A percentile compares a stretch with the other conserved stretches of the same genome.
Evolutionary conservation across 2,113 vertebrate species (phyloP).

Genomic region (Galbula dea): DNA sequence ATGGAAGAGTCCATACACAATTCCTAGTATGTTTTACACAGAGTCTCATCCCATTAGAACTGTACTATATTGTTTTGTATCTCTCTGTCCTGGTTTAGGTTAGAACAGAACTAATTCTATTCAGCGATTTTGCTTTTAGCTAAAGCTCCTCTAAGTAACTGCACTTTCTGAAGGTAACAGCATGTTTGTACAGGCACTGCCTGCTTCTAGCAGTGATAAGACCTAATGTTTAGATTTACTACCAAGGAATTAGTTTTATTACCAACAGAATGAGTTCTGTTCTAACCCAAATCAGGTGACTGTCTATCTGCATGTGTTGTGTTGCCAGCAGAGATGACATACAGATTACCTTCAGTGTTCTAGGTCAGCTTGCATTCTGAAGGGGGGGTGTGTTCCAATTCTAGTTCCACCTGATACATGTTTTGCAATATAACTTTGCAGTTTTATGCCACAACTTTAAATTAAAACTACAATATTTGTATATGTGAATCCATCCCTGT

Average conservation of each 20-base stretch:
- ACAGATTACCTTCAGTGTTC: not conserved
- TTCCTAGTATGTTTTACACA: not conserved
- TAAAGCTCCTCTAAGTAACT: too few relatives aligned
- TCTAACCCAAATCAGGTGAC: too few relatives aligned
- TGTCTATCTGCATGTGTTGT: not conserved
- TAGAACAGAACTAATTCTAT: too few relatives aligned
- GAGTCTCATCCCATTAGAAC: not conserved
- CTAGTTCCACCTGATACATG: not conserved
- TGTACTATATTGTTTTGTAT: not conserved
- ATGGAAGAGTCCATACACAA: not conserved
- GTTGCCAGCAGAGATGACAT: not conserved
- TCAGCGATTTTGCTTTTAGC: too few relatives aligned
- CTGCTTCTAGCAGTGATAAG: too few relatives aligned
- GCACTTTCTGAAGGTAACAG: too few relatives aligned
- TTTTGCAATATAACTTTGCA: not conserved
- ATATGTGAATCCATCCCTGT: not conserved
- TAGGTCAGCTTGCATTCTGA: not conserved
- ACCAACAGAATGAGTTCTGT: too few relatives aligned
- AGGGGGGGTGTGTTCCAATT: not conserved
- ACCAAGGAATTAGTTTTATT: too few relatives aligned
- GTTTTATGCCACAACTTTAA: not conserved
- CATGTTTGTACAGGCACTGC: too few relatives aligned
- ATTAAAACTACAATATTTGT: not conserved
- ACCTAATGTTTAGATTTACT: too few relatives aligned
- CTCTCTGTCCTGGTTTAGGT: too few relatives aligned